Evolutionary conservation across 2,888 invertebrate genomes (phyloP).

Genomic region (Cylindroiulus punctatus): DNA sequence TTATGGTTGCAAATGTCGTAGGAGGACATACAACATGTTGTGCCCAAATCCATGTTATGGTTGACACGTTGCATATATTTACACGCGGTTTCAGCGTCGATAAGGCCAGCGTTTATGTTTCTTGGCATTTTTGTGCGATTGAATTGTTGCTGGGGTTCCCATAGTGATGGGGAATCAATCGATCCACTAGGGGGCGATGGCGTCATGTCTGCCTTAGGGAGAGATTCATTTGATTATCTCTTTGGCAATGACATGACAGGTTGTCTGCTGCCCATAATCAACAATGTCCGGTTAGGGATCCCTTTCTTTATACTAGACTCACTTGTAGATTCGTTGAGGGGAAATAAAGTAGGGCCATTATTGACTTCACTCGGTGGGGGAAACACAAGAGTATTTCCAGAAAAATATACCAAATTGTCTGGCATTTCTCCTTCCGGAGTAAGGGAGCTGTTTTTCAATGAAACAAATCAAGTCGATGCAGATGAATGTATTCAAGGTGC

Average conservation of each 20-base stretch:
- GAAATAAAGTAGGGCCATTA: not conserved
- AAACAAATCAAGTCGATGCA: no score
- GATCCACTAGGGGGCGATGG: constrained; percentile 47
- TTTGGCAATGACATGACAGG: constrained; percentile 46
- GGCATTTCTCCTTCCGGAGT: no score
- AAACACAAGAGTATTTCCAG: not conserved
- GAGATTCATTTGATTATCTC: constrained; percentile 47
- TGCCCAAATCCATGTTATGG: not conserved
- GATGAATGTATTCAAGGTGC: no score
- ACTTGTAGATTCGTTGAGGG: constrained; percentile 30
- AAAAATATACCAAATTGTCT: not conserved
- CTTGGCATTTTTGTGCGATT: not conserved
- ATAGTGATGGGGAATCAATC: constrained; percentile 37
- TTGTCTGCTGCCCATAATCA: constrained; percentile 47
- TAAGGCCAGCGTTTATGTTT: not conserved
- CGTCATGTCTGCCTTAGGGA: constrained; percentile 42
- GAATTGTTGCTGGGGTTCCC: constrained; percentile 42
- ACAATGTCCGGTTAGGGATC: constrained; percentile 45
- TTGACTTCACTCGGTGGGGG: not conserved
- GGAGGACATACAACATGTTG: not conserved
- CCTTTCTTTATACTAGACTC: constrained; percentile 31
- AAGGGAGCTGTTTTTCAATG: no score
- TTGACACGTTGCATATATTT: not conserved
- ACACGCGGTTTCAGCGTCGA: not conserved
- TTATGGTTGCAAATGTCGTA: not conserved